Percentiles rank a stretch among this genome's conserved stretches.
Evolutionary conservation across 53 echinoderm and acorn worm species (phyloP).

Genomic region (Zoroaster sp.): DNA sequence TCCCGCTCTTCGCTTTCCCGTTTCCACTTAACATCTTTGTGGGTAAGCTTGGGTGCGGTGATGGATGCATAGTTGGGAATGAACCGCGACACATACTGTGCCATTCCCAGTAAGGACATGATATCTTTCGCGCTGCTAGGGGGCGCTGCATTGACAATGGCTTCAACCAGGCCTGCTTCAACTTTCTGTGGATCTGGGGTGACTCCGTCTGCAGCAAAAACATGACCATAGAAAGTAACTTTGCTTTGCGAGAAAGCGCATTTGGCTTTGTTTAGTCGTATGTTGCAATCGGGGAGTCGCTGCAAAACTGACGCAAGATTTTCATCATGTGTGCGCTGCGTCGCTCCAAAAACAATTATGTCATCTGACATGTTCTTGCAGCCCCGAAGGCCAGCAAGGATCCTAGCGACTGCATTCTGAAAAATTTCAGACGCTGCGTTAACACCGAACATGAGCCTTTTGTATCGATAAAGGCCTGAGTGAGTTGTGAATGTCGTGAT

Average conservation of each 20-base stretch:
- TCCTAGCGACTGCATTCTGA: background rate
- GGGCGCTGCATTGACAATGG: background rate
- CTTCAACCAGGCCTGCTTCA: too few species aligned
- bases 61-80: conserved; percentile 38
- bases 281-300: background rate
- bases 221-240: conserved; percentile 47
- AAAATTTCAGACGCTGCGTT: conserved; percentile 12
- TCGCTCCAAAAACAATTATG: conserved; percentile 11
- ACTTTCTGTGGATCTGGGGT: conserved; percentile 55
- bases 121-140: background rate
- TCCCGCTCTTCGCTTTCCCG: background rate
- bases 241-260: conserved; percentile 31
- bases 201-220: conserved; percentile 54
- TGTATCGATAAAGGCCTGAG: background rate
- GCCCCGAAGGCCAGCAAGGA: background rate
- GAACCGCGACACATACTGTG: conserved; percentile 27
- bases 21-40: background rate
- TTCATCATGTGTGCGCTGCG: background rate
- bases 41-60: conserved; percentile 31
- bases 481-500: conserved; percentile 18
- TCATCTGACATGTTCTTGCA: conserved; percentile 12
- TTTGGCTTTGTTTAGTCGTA: conserved; percentile 64
- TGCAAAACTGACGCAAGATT: too few species aligned
- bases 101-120: conserved; percentile 15
- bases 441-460: conserved; percentile 26